Evolutionary conservation across 2,113 vertebrate genomes (phyloP).

Genomic region (Sebastes fasciatus): DNA sequence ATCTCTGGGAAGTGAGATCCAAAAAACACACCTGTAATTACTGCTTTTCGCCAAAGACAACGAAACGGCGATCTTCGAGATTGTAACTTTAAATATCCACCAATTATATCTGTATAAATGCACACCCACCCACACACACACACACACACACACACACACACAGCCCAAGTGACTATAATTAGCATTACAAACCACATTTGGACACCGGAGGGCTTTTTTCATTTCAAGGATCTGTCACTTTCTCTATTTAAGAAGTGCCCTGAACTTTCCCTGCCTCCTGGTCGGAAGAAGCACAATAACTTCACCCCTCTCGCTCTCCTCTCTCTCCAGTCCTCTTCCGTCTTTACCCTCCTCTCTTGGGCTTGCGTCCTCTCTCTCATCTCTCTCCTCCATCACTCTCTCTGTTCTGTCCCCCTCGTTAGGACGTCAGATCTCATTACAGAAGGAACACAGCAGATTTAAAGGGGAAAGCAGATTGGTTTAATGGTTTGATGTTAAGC

Average conservation of each 20-base stretch:
- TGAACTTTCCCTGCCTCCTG: conserved; percentile 53
- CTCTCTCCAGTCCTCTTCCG: conserved; percentile 8
- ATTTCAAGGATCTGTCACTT: conserved; percentile 43
- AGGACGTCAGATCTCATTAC: conserved; percentile 75
- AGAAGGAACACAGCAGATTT: conserved; percentile 68
- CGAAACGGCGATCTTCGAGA: neutral
- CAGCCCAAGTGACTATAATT: neutral
- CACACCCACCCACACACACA: too few relatives aligned
- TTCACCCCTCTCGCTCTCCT: neutral
- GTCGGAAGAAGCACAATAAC: conserved; percentile 34
- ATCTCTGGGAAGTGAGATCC: neutral
- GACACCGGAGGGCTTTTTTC: conserved; percentile 20
- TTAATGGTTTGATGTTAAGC: conserved; percentile 75
- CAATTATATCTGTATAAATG: neutral
- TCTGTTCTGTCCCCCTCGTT: conserved; percentile 65
- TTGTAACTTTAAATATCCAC: neutral
- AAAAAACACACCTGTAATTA: neutral
- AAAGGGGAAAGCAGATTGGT: conserved; percentile 57
- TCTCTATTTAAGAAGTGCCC: conserved; percentile 41
- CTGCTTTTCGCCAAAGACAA: neutral
- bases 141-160: neutral
- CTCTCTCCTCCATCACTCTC: conserved; percentile 41
- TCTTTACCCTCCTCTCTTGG: conserved; percentile 24
- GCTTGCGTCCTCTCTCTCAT: conserved; percentile 44
- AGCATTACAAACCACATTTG: conserved; percentile 32